Percentiles rank a stretch among this genome's conserved stretches.
These are phyloP conservation scores for Papilio demoleus DNA, from an alignment of 2,888 invertebrate genomes.

Conservation along the genomic window DNA sequence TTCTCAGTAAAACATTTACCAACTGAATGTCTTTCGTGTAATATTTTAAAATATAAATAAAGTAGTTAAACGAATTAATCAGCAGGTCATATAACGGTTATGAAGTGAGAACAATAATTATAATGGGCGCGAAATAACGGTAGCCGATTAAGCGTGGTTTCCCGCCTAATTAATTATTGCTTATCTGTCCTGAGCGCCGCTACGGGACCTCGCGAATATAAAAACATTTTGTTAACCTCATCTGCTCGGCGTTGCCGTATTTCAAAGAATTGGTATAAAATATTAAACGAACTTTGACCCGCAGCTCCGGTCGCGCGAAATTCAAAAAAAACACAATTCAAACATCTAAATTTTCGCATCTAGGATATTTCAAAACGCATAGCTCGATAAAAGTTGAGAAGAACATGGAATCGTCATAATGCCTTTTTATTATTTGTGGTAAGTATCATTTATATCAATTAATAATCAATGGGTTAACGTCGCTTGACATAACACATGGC, in stretches of 20 bases:
- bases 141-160: slow-evolving; percentile 38
- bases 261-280: not conserved
- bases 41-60: slow-evolving; percentile 10
- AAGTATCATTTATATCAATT: not conserved
- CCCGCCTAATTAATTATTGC: slow-evolving; percentile 42
- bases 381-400: too few species aligned
- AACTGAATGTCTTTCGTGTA: not conserved
- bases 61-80: slow-evolving; percentile 15
- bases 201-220: slow-evolving; percentile 16
- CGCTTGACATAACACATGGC: not conserved
- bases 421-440: too few species aligned
- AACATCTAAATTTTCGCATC: too few species aligned
- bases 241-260: not conserved
- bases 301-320: too few species aligned
- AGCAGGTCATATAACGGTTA: slow-evolving; percentile 35
- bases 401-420: too few species aligned
- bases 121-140: slow-evolving; percentile 41
- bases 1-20: not conserved
- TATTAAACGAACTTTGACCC: not conserved
- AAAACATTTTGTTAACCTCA: slow-evolving; percentile 19
- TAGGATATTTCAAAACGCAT: too few species aligned
- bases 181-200: slow-evolving; percentile 37
- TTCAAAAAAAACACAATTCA: too few species aligned
- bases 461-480: not conserved
- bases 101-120: slow-evolving; percentile 40